Percentiles rank a stretch among this genome's conserved stretches.
These are phyloP conservation scores for Semaprochilodus insignis DNA, from an alignment of 2,797 vertebrate genomes.

Conservation along the genomic window DNA sequence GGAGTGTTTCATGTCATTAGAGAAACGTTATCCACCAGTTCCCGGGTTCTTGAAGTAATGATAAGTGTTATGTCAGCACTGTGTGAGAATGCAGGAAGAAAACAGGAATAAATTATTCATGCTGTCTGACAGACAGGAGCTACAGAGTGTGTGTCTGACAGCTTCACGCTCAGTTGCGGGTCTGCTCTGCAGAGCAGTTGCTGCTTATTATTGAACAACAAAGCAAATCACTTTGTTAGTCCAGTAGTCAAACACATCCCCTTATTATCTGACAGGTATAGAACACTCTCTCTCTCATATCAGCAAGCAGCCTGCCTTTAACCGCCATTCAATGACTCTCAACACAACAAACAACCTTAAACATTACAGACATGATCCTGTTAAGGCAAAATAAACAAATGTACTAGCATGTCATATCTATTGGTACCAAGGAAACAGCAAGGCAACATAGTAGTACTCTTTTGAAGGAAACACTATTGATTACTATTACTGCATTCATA, in stretches of 20 bases:
- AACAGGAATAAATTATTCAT: slow-evolving; percentile 48
- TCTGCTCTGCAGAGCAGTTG: neutral
- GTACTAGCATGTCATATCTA: neutral
- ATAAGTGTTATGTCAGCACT: slow-evolving; percentile 40
- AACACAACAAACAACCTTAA: neutral
- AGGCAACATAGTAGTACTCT: neutral
- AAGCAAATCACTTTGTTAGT: slow-evolving; percentile 12
- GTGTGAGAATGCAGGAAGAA: slow-evolving; percentile 20
- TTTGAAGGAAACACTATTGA: neutral
- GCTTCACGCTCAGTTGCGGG: slow-evolving; percentile 23
- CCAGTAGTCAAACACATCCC: neutral
- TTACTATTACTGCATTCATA: too few relatives aligned
- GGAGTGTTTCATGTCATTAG: neutral
- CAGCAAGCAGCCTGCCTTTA: neutral
- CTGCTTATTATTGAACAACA: slow-evolving; percentile 30
- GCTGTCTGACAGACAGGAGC: slow-evolving; percentile 25
- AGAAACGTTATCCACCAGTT: neutral
- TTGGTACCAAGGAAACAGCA: neutral
- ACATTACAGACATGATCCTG: neutral
- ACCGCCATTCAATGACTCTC: neutral
- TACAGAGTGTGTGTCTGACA: slow-evolving; percentile 26
- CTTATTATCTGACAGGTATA: slow-evolving; percentile 5
- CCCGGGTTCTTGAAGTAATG: slow-evolving; percentile 17
- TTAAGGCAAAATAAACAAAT: neutral
- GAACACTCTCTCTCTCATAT: neutral